Conservation (phyloP, 2,797 vertebrate species). For the Geotrypetes seraphini region DNA sequence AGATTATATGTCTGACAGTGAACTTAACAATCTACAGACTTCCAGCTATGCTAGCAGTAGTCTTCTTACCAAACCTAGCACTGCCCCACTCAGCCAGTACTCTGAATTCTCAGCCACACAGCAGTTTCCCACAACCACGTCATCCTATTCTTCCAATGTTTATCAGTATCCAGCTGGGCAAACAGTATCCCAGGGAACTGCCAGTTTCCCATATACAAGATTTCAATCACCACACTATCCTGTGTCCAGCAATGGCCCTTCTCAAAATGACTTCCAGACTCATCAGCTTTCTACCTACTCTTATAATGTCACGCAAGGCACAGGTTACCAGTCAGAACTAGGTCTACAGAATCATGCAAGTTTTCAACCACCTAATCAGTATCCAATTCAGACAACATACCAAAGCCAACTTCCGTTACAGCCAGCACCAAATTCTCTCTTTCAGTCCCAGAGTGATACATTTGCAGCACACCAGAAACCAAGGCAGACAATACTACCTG, state of each 20-base stretch:
- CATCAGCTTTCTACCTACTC: constrained; percentile 71
- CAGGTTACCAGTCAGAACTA: constrained; percentile 74
- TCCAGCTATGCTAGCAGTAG: constrained; percentile 62
- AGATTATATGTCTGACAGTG: constrained; percentile 95
- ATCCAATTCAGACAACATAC: constrained; percentile 68
- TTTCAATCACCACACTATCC: constrained; percentile 73
- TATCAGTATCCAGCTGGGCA: constrained; percentile 74
- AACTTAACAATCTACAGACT: constrained; percentile 85
- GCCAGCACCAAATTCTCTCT: constrained; percentile 62
- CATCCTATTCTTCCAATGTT: constrained; percentile 56
- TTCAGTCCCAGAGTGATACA: constrained; percentile 68
- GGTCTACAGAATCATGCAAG: constrained; percentile 65
- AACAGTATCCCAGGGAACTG: constrained; percentile 50
- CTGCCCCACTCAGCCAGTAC: constrained; percentile 72
- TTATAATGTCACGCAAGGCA: constrained; percentile 61
- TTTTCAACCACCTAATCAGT: constrained; percentile 71
- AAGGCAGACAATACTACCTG: constrained; percentile 84
- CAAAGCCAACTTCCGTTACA: constrained; percentile 58
- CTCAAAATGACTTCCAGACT: constrained; percentile 74
- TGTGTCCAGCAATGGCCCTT: constrained; percentile 56
- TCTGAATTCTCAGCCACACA: constrained; percentile 57
- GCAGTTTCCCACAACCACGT: constrained; percentile 61
- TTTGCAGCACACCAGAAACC: constrained; percentile 77
- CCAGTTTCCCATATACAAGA: constrained; percentile 69
- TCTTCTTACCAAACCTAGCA: constrained; percentile 61